Evolutionary conservation across 2,797 vertebrate species (phyloP).

Genomic region (Miichthys miiuy): DNA sequence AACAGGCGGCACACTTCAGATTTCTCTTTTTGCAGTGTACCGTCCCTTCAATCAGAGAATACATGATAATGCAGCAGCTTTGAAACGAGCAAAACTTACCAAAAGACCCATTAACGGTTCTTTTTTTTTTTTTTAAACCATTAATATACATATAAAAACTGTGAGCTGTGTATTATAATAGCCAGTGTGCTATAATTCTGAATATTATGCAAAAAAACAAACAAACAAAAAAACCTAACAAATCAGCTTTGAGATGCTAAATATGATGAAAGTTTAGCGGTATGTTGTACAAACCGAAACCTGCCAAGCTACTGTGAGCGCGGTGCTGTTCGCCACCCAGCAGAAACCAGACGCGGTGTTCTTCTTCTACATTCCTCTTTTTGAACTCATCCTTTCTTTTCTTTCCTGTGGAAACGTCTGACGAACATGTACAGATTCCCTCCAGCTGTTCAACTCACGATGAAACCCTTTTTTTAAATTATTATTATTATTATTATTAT

Average conservation of each 20-base stretch:
- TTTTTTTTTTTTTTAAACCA: background rate
- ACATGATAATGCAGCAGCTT: constrained; percentile 4
- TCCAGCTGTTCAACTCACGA: constrained; percentile 1
- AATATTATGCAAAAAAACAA: constrained; percentile 53
- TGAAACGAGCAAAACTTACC: constrained; percentile 7
- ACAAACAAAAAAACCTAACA: constrained; percentile 1
- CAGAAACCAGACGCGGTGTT: background rate
- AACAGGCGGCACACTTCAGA: background rate
- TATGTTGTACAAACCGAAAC: constrained; percentile 8
- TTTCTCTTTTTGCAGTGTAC: constrained; percentile 11
- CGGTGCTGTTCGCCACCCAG: constrained; percentile 20
- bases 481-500: background rate
- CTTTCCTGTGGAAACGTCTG: constrained; percentile 40
- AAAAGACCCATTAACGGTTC: background rate
- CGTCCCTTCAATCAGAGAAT: constrained; percentile 20
- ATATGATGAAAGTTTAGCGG: constrained; percentile 19
- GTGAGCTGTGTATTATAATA: constrained; percentile 43
- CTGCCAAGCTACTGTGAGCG: constrained; percentile 36
- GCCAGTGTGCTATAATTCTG: constrained; percentile 50
- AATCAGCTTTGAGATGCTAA: constrained; percentile 48
- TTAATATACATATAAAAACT: constrained; percentile 30
- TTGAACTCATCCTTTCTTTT: background rate
- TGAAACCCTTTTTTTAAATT: background rate
- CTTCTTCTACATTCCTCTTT: constrained; percentile 42
- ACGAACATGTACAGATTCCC: constrained; percentile 21